Base-by-base conservation (phyloP, 2,113 vertebrate genomes). In the Forbesichthys agassizii region DNA sequence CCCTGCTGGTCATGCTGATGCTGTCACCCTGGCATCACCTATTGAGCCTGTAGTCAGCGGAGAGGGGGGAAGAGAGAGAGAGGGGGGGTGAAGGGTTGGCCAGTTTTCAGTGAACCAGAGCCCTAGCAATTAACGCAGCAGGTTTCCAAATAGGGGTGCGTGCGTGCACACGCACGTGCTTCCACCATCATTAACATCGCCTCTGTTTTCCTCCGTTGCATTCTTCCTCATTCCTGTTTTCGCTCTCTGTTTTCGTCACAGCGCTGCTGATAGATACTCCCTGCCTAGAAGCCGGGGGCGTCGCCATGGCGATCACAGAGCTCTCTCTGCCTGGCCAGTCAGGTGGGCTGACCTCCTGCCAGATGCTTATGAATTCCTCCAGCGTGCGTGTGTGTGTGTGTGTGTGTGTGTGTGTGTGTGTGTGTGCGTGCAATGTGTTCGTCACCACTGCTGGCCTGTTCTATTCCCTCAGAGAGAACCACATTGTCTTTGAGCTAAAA, bases 11-110 rank as follows among this genome's bases (percentile, higher is more conserved):
- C 63, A 68, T 71, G 66, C 63, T 68, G 68, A 20, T 79, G 86
- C 54, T 68, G 71, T 81, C 84, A 84, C 71, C 20, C 36, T 33
- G 64, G 52, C 79, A 79, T 82, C 61, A 0, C 79, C 80, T 33
- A 64, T 78, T 79, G 84, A 52, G 81, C 70, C 71, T 48, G 73
- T 68, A 10, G 67, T 46, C 16, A 71, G 75, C 53, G 79, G 69
- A 61, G 75, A 62, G 63, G 54, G 52, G 56, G 53, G 61, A 61
- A 57, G 33, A 51, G 73, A 49, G 48, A 51, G 47, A 60, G 69
- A 48, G 63, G 33, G 10, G 10, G 48, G 60, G 61, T 74, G 61
- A 64, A 47, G 16, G 66, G 67, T 81, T 55, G 27, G 14, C 57
- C 58, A 33, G 61, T 62, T 71, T 68, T 80, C 75, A 75, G 61